phyloP scores from a whole-genome alignment of 2,888 invertebrate genomes.

The Aproaerema taeniolella region DNA sequence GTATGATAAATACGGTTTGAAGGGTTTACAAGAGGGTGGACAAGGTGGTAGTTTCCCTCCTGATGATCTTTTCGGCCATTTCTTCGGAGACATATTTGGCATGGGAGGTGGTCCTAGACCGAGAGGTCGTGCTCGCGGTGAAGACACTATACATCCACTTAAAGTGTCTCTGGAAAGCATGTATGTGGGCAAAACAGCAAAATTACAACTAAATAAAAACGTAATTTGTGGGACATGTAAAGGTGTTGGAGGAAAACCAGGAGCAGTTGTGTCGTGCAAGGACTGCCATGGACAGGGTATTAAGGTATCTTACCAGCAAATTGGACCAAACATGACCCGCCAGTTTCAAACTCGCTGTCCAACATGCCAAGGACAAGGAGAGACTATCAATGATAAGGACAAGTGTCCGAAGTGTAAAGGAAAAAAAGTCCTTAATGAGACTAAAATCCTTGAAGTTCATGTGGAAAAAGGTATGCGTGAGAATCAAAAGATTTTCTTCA shows the following conservation, averaged over 20 bases:
- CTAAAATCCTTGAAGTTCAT: slow-evolving; percentile 90
- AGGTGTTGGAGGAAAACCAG: slow-evolving; percentile 86
- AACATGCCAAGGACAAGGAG: slow-evolving; percentile 83
- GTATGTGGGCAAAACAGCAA: slow-evolving; percentile 92
- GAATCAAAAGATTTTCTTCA: slow-evolving; percentile 89
- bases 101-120: slow-evolving; percentile 74
- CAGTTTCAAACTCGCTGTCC: slow-evolving; percentile 79
- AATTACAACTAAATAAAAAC: slow-evolving; percentile 89
- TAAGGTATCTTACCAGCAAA: slow-evolving; percentile 84
- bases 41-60: slow-evolving; percentile 74
- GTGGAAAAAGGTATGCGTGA: slow-evolving; percentile 94
- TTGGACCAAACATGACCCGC: slow-evolving; percentile 80
- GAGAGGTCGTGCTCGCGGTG: slow-evolving; percentile 81
- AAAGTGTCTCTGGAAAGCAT: slow-evolving; percentile 93
- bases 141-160: slow-evolving; percentile 89
- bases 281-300: slow-evolving; percentile 88
- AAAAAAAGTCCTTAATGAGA: slow-evolving; percentile 88
- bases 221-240: slow-evolving; percentile 86
- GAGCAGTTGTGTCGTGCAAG: slow-evolving; percentile 81
- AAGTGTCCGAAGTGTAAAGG: slow-evolving; percentile 90
- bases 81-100: slow-evolving; percentile 79
- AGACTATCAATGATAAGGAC: slow-evolving; percentile 87
- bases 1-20: slow-evolving; percentile 92
- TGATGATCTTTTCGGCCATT: slow-evolving; percentile 83
- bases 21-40: slow-evolving; percentile 90